Evolutionary conservation across 1,140 invertebrate genomes (phyloP).

Genomic region (Halictus rubicundus): DNA sequence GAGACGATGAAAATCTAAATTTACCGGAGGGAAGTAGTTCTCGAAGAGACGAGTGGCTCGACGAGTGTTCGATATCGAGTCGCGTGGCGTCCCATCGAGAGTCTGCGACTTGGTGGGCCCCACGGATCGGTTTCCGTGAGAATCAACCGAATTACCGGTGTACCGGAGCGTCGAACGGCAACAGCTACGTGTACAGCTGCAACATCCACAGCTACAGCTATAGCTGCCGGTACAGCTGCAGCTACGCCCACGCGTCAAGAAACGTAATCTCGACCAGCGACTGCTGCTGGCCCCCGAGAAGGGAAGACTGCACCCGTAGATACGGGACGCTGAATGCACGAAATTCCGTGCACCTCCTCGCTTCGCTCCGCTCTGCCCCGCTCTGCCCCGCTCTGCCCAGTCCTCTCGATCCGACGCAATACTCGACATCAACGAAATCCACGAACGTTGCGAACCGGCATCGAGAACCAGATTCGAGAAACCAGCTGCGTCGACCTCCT

Average conservation of each 20-base stretch:
- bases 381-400: too few species aligned
- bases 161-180: too few species aligned
- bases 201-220: too few species aligned
- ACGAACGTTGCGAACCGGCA: too few species aligned
- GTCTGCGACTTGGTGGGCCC: not conserved
- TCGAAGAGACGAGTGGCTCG: not conserved
- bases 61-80: conserved; percentile 6
- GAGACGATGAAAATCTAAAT: conserved; percentile 52
- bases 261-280: too few species aligned
- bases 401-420: conserved; percentile 6
- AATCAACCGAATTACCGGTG: not conserved
- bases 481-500: too few species aligned
- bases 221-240: too few species aligned
- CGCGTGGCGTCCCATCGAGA: not conserved
- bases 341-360: not conserved
- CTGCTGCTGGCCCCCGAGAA: not conserved
- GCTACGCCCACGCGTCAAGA: too few species aligned
- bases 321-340: not conserved
- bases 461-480: too few species aligned
- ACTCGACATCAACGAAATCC: too few species aligned
- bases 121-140: not conserved
- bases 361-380: too few species aligned
- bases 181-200: too few species aligned
- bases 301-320: conserved; percentile 24
- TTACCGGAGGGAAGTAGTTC: conserved; percentile 2